These are phyloP conservation scores for Dolichotis patagonum DNA, from an alignment of 2,113 vertebrate genomes.

Conservation along the genomic window DNA sequence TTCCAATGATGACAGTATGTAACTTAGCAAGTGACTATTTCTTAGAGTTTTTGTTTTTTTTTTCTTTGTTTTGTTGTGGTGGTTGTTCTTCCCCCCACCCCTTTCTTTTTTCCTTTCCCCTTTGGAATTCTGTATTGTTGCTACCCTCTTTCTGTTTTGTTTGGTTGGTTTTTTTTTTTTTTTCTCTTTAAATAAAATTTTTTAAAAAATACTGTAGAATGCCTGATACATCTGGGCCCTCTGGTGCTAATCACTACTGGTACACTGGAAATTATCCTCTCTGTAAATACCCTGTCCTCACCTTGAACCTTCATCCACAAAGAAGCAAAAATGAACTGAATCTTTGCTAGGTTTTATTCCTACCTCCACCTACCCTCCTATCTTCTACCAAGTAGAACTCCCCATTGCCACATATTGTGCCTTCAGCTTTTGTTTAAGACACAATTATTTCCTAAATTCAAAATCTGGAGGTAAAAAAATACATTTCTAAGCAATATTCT, in stretches of 20 bases:
- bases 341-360: background rate
- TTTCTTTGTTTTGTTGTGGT: too few species aligned
- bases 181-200: too few species aligned
- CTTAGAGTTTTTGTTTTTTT: too few species aligned
- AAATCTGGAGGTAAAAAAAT: constrained; percentile 47
- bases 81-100: too few species aligned
- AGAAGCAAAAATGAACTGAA: background rate
- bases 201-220: too few species aligned
- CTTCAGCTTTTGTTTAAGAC: constrained; percentile 30
- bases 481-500: background rate
- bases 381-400: background rate
- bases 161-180: too few species aligned
- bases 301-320: background rate
- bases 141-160: too few species aligned
- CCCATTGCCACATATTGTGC: background rate
- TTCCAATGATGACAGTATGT: too few species aligned
- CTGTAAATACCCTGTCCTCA: background rate
- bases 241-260: background rate
- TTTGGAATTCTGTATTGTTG: too few species aligned
- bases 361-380: background rate
- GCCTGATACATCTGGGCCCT: background rate
- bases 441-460: constrained; percentile 30
- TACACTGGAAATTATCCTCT: background rate
- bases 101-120: too few species aligned
- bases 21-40: too few species aligned